Conservation (phyloP, 1,140 invertebrate genomes). For the Pogonus chalceus region DNA sequence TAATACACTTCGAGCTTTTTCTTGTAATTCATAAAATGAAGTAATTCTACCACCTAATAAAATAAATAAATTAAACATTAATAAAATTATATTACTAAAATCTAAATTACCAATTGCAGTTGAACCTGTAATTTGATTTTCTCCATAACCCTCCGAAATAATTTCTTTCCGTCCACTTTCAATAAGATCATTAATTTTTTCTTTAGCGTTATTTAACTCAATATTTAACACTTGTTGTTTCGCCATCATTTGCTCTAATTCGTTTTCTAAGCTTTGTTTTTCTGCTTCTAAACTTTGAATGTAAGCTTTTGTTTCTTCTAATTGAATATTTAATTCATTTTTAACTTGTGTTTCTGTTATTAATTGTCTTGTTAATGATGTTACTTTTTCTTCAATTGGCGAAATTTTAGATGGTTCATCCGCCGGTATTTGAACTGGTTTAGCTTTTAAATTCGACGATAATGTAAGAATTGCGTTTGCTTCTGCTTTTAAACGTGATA, state of each 20-base stretch:
- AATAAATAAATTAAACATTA: conserved; percentile 6
- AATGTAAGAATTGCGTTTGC: conserved; percentile 55
- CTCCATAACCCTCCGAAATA: conserved; percentile 53
- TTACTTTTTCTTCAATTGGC: conserved; percentile 22
- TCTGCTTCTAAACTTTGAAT: conserved; percentile 42
- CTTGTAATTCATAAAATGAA: conserved; percentile 33
- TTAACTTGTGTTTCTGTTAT: conserved; percentile 25
- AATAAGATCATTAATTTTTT: conserved; percentile 46
- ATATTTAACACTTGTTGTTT: conserved; percentile 42
- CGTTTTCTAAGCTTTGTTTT: conserved; percentile 43
- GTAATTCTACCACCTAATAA: conserved; percentile 24
- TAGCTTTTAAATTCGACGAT: conserved; percentile 33
- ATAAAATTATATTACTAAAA: not conserved
- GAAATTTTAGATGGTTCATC: conserved; percentile 16
- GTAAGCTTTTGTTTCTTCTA: conserved; percentile 34
- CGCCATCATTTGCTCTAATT: conserved; percentile 42
- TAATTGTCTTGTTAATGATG: conserved; percentile 24
- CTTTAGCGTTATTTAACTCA: conserved; percentile 43
- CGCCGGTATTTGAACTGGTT: conserved; percentile 7
- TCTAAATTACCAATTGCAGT: conserved; percentile 7
- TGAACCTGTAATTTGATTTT: conserved; percentile 29
- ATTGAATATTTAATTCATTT: conserved; percentile 22
- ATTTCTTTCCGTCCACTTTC: conserved; percentile 46
- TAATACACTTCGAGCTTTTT: conserved; percentile 40
- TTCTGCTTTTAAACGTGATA: conserved; percentile 52